Base-by-base conservation (phyloP, 2,797 vertebrate genomes). In the Poliocrania exsul region DNA sequence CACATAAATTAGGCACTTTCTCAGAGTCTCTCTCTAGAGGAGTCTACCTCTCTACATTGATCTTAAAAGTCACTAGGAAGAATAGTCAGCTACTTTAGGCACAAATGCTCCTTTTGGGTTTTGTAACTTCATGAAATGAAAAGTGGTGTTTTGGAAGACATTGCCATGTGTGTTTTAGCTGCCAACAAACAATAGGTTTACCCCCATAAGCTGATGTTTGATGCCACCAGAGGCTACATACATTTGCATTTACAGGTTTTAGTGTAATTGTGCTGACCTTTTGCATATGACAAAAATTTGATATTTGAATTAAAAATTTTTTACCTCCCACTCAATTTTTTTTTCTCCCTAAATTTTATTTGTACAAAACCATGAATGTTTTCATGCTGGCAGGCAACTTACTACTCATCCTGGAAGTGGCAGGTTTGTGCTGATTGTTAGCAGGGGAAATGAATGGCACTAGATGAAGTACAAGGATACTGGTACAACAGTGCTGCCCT, bases 321-420 rank as follows among this genome's bases (percentile, higher is more conserved):
- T 73, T 25, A 23, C 5, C 4, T n/a, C 8, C 7, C 5, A 7
- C 2, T 11, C 3, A 16, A 1, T 15, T 16, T 16, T 35, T 29
- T 64, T 56, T n/a, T 67, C 15, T 28, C 7, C 23, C 17, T 47
- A 33, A 46, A 46, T 72, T 16, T 69, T 12, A 2, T 42, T 16
- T 31, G 7, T 57, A 42, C 0, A 5, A 70, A 79, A 15, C 8
- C 25, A 37, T 73, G 35, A 75, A 42, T 20, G 25, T 5, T 77
- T 87, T 69, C 25, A 23, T 66, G 33, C 35, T 83, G 37, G 16
- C 40, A 58, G 28, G 8, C 18, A 73, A 49, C 33, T 75, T 94
- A 19, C 15, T 25, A 35, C 29, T 70, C 21, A 3, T 40, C 57
- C 62, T 70, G 44, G 37, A 92, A 86, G 24, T 51, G 38, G 12